Conservation (phyloP, 2,113 vertebrate species). For the Sminthopsis crassicaudata region DNA sequence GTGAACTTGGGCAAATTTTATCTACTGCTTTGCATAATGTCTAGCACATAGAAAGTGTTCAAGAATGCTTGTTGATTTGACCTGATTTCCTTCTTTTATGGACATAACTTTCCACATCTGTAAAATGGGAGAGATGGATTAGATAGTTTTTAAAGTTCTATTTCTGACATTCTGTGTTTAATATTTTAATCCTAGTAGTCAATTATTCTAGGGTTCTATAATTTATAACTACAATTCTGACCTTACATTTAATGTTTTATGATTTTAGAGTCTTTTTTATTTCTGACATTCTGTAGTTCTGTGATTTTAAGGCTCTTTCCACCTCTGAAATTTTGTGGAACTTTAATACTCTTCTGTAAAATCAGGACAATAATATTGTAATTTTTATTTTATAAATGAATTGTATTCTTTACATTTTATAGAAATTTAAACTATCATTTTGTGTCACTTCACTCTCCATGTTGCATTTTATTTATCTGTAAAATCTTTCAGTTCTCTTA, state of each 20-base stretch:
- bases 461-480: not conserved
- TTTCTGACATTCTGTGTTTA: not conserved
- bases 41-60: not conserved
- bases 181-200: not conserved
- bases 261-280: not conserved
- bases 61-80: not conserved
- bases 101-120: not conserved
- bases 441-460: not conserved
- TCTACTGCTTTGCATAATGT: not conserved
- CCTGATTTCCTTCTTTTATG: not conserved
- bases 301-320: not conserved
- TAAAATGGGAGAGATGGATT: not conserved
- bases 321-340: not conserved
- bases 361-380: not conserved
- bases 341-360: not conserved
- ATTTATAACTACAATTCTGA: not conserved
- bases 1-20: not conserved
- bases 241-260: not conserved
- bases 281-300: not conserved
- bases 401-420: not conserved
- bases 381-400: not conserved
- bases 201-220: not conserved
- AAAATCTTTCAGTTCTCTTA: not conserved
- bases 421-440: not conserved
- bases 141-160: not conserved